Conservation (phyloP, 2,113 vertebrate species). For the Chionodraco myersi region DNA sequence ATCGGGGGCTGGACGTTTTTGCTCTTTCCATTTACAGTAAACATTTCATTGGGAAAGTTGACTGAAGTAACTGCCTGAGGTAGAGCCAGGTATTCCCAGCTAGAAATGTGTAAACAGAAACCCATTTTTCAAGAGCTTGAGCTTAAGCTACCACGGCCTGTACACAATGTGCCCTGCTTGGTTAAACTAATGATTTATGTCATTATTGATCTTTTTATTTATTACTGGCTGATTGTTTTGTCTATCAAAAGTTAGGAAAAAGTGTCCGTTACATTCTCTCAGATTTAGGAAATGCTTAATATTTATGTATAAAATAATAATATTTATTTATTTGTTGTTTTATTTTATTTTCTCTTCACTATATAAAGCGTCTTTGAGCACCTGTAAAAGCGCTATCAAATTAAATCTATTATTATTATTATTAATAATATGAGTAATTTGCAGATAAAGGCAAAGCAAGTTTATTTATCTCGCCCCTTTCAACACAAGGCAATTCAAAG, state of each 20-base stretch:
- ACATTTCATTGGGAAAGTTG: slow-evolving; percentile 42
- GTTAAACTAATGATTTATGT: slow-evolving; percentile 4
- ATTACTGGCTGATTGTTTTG: not conserved
- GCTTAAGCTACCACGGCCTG: not conserved
- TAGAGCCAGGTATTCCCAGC: slow-evolving; percentile 3
- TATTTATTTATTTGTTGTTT: too few species aligned
- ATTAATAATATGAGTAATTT: not conserved
- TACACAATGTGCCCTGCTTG: not conserved
- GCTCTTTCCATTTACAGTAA: slow-evolving; percentile 39
- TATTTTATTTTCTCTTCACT: too few species aligned
- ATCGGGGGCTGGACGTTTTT: slow-evolving; percentile 38
- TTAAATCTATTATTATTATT: too few species aligned
- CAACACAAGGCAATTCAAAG: too few species aligned
- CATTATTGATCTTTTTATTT: not conserved
- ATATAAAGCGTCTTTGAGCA: too few species aligned
- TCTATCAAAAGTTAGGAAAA: slow-evolving; percentile 1
- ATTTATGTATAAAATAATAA: not conserved
- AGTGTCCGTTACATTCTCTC: not conserved
- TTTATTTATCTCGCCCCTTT: too few species aligned
- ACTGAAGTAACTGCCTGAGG: slow-evolving; percentile 13
- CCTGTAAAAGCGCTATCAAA: too few species aligned
- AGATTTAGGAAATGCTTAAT: not conserved
- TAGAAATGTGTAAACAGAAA: not conserved
- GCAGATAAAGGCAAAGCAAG: too few species aligned
- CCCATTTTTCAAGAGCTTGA: not conserved